These are phyloP conservation scores for Pyrrhosoma nymphula DNA, from an alignment of 2,888 invertebrate genomes.

Conservation along the genomic window DNA sequence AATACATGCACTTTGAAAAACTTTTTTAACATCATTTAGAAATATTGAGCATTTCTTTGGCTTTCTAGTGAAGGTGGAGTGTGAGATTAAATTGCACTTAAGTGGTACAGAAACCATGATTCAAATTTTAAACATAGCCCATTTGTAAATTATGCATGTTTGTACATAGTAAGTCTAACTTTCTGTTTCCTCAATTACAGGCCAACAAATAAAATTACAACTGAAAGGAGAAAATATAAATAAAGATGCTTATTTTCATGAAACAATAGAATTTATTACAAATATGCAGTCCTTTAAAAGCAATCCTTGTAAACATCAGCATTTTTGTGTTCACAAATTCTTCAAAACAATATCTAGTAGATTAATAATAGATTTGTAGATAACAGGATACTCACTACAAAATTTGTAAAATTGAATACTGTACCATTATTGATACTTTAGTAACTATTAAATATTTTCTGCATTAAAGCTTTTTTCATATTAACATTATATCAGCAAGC, in stretches of 20 bases:
- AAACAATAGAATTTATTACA: slow-evolving; percentile 53
- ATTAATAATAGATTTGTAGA: slow-evolving; percentile 30
- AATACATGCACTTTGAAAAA: no score
- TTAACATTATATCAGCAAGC: neutral
- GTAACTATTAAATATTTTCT: slow-evolving; percentile 51
- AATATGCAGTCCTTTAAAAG: neutral
- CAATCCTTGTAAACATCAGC: neutral
- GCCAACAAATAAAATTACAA: neutral
- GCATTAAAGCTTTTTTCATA: slow-evolving; percentile 20
- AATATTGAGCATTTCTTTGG: no score
- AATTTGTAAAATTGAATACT: neutral
- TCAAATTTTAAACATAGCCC: no score
- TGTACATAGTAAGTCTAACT: no score
- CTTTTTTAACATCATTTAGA: no score
- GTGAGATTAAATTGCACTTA: no score
- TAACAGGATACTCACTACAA: slow-evolving; percentile 25
- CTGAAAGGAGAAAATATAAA: neutral
- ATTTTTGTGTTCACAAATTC: slow-evolving; percentile 31
- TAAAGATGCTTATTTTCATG: neutral
- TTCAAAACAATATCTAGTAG: slow-evolving; percentile 1
- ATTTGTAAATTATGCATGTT: no score
- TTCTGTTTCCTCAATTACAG: no score
- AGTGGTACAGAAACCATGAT: no score
- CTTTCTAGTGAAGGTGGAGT: no score
- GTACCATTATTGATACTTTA: slow-evolving; percentile 33